These are phyloP conservation scores for Scolopax mira DNA, from an alignment of 2,113 vertebrate genomes.

Conservation along the genomic window DNA sequence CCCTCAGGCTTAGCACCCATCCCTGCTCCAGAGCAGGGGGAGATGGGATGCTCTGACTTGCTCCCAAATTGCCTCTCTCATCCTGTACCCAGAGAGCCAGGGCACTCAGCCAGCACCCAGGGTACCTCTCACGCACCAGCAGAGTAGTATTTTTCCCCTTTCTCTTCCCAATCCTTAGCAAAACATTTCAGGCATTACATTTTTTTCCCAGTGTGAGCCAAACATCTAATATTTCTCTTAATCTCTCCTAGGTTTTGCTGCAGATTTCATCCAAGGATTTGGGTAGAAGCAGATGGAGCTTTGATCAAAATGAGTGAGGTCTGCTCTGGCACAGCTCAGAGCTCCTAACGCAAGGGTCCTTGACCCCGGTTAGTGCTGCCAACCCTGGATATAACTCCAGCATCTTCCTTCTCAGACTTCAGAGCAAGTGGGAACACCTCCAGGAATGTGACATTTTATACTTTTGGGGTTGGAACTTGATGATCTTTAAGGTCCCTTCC, in stretches of 20 bases:
- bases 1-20: neutral
- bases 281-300: neutral
- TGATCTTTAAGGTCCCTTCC: too few species aligned
- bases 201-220: neutral
- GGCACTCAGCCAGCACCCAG: neutral
- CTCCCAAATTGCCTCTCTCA: neutral
- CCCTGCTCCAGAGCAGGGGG: neutral
- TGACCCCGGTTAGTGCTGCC: neutral
- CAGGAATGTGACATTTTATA: neutral
- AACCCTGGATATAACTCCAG: neutral
- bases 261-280: neutral
- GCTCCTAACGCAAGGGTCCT: neutral
- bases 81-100: neutral
- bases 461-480: too few species aligned
- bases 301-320: neutral
- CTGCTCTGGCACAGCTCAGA: neutral
- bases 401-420: neutral
- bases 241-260: neutral
- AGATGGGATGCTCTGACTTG: neutral
- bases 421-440: neutral
- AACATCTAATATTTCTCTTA: neutral
- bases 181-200: neutral
- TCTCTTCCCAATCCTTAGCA: neutral
- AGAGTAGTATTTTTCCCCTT: neutral
- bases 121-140: neutral